Evolutionary conservation across 2,797 vertebrate species (phyloP), one percentile per base, ranked within the genome.

Genomic region (Peromyscus eremicus): DNA sequence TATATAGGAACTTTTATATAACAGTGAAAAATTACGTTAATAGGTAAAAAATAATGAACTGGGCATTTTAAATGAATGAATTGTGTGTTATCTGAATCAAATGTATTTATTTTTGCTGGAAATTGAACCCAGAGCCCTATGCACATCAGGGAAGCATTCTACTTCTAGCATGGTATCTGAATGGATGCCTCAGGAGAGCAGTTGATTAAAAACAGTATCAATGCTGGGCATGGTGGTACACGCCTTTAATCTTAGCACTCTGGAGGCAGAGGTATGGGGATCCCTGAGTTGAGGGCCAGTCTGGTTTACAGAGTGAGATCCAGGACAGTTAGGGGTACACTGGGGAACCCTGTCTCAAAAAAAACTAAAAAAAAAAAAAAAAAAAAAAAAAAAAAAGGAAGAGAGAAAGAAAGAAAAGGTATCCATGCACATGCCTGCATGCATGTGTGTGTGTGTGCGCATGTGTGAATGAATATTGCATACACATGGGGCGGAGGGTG

Each of bases 21-120:
- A 76, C 6, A 76, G 49, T 49, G 89, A 55, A 32, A 96, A 95
- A 89, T 66, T 37, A 17, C 29, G 1, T 29, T 79, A 76, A 76
- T 55, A 55, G 29, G 62, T 29, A 57, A 5, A 64, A 84, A 92
- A 60, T 37, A 57, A 40, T 19, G 49, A 91, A 40, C 3, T 73
- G 12, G 94, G 55, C 29, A 68, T 94, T 96, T 94, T 94, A 92
- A 89, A 55, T 12, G 37, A 19, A 52, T 62, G n/a, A 91, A 82
- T 79, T 82, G 11, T 95, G 62, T 85, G n/a, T 2, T 81, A 34
- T 75, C 37, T 93, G 62, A 95, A 96, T 90, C 40, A 0, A 46
- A 21, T 75, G 37, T 21, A 29, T 75, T 75, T 75, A 23, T 49
- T 29, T 84, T 43, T n/a, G 6, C 32, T n/a, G 1, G 40, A 25